These are phyloP conservation scores for Anableps anableps DNA, from an alignment of 2,797 vertebrate genomes.

Conservation along the genomic window DNA sequence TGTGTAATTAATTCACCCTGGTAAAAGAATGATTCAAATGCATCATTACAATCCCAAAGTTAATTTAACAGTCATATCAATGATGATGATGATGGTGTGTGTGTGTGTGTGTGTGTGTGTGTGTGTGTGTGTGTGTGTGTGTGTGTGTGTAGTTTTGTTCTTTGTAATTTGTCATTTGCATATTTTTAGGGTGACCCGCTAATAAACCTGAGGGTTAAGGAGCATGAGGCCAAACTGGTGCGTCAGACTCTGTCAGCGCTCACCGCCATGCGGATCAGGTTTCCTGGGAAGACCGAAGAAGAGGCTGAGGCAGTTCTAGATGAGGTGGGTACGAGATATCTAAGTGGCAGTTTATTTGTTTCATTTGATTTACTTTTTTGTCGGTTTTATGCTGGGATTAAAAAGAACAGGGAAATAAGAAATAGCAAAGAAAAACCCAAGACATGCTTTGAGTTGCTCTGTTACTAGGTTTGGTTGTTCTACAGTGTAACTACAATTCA, in stretches of 20 bases:
- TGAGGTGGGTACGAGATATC: slow-evolving; percentile 84
- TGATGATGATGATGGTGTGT: too few species aligned
- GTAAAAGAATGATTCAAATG: neutral
- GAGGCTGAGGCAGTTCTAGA: slow-evolving; percentile 92
- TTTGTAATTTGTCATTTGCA: neutral
- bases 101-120: neutral
- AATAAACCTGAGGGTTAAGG: slow-evolving; percentile 88
- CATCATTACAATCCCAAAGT: too few species aligned
- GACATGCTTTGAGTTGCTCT: slow-evolving; percentile 37
- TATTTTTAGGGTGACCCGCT: slow-evolving; percentile 85
- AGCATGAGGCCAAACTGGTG: slow-evolving; percentile 90
- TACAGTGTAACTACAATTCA: slow-evolving; percentile 56
- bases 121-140: neutral
- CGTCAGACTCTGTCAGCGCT: slow-evolving; percentile 91
- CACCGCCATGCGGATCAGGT: slow-evolving; percentile 92
- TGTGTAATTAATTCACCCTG: neutral
- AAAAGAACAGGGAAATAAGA: neutral
- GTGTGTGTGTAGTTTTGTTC: neutral
- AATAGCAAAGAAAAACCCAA: slow-evolving; percentile 6
- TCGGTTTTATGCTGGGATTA: neutral
- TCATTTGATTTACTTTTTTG: neutral
- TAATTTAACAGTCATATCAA: neutral
- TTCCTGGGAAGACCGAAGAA: slow-evolving; percentile 94
- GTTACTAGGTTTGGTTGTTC: slow-evolving; percentile 48
- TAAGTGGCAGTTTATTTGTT: neutral